Percentiles rank a stretch among this genome's conserved stretches.
Conservation (phyloP, 1,140 invertebrate species). For the Hestina assimilis region DNA sequence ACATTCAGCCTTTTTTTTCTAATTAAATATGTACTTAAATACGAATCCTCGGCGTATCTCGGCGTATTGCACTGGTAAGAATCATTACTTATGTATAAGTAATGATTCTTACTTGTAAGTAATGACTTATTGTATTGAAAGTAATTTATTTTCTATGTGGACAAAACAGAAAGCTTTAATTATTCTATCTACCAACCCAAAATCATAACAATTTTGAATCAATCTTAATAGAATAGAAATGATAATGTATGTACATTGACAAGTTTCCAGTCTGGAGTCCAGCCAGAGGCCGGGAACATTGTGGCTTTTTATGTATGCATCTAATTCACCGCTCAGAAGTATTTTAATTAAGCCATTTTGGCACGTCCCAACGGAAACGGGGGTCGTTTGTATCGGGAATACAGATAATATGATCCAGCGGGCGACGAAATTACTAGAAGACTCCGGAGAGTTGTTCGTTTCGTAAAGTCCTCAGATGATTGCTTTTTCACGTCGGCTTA, state of each 20-base stretch:
- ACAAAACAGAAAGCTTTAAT: no score
- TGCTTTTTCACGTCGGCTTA: no score
- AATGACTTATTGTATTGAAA: no score
- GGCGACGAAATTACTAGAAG: constrained; percentile 12
- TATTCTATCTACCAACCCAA: no score
- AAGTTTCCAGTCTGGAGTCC: constrained; percentile 35
- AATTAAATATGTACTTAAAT: no score
- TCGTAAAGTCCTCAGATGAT: background rate
- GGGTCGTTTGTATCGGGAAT: constrained; percentile 21
- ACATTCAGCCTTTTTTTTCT: no score
- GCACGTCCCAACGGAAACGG: constrained; percentile 54
- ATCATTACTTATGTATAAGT: no score
- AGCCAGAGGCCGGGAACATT: constrained; percentile 36
- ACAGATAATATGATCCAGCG: constrained; percentile 5
- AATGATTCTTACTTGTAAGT: no score
- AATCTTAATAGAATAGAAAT: constrained; percentile 11
- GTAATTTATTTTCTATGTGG: no score
- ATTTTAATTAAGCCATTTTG: constrained; percentile 67
- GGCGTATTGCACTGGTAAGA: no score
- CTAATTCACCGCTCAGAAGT: constrained; percentile 38
- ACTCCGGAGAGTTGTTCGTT: background rate
- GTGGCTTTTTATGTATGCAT: constrained; percentile 49
- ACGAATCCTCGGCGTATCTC: no score
- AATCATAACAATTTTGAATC: background rate
- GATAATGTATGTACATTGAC: constrained; percentile 9